Conservation (phyloP, 2,113 vertebrate genomes). For the Aix galericulata region DNA sequence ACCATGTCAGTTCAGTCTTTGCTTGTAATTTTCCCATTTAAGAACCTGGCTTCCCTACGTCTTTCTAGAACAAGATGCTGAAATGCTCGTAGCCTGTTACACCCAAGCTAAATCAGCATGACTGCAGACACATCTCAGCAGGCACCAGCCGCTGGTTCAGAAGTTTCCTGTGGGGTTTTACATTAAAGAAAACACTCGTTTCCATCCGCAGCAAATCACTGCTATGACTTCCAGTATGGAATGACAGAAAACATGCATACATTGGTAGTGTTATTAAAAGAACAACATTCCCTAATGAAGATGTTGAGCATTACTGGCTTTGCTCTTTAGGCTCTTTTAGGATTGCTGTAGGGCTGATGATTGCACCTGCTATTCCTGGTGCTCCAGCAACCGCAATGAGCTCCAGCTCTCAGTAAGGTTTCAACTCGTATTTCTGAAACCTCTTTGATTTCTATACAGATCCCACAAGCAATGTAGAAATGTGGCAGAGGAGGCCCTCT, state of each 20-base stretch:
- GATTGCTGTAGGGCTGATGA: not conserved
- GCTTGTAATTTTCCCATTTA: not conserved
- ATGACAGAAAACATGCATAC: not conserved
- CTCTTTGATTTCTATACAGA: not conserved
- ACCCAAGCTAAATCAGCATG: not conserved
- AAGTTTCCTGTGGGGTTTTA: not conserved
- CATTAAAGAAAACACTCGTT: not conserved
- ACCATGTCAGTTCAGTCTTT: not conserved
- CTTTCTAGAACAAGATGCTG: not conserved
- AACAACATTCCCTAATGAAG: not conserved
- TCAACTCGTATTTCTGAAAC: not conserved
- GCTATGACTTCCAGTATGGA: not conserved
- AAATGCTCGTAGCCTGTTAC: not conserved
- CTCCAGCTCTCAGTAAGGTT: not conserved
- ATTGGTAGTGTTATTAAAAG: not conserved
- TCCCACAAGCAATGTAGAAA: not conserved
- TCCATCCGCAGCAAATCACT: not conserved
- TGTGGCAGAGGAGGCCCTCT: fast-evolving
- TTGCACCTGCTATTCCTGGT: not conserved
- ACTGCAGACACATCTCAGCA: not conserved
- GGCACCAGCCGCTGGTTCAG: not conserved
- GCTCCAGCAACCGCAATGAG: not conserved
- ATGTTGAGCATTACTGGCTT: not conserved
- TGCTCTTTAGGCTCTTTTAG: not conserved
- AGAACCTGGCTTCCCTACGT: not conserved